Conservation (phyloP, 2,113 vertebrate genomes). For the Natator depressus region DNA sequence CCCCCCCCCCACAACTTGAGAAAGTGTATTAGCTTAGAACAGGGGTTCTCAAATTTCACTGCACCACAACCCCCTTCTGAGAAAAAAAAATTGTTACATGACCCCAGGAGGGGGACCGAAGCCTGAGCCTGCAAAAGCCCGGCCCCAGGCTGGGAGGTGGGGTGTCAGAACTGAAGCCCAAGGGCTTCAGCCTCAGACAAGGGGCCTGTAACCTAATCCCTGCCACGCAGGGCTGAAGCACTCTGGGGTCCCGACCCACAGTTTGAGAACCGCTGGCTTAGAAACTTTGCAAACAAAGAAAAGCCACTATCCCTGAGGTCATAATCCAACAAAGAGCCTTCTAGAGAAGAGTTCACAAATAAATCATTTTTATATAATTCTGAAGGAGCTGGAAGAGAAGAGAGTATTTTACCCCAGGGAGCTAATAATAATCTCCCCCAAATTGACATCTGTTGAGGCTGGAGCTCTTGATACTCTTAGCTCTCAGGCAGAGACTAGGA, state of each 20-base stretch:
- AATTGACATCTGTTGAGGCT: neutral
- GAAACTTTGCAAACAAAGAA: neutral
- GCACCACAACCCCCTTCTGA: too few species aligned
- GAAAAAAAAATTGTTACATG: too few species aligned
- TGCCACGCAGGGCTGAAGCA: too few species aligned
- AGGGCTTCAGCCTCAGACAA: too few species aligned
- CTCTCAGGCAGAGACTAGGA: conserved; percentile 1
- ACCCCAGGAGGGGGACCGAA: too few species aligned
- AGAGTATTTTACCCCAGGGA: neutral
- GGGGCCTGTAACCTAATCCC: too few species aligned
- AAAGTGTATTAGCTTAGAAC: neutral
- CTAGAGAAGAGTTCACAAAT: neutral
- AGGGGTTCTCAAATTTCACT: too few species aligned
- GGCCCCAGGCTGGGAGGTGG: too few species aligned
- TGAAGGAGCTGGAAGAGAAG: neutral
- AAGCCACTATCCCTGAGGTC: neutral
- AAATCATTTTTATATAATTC: neutral
- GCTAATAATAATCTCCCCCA: neutral
- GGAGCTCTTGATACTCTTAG: neutral
- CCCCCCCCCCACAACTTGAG: neutral
- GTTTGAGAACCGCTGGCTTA: neutral
- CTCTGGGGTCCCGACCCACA: too few species aligned
- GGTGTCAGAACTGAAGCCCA: too few species aligned
- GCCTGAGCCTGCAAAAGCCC: too few species aligned
- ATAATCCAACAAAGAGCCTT: neutral